Percentiles rank a stretch among this genome's conserved stretches.
Conservation (phyloP, 2,797 vertebrate genomes). For the Silurus aristotelis region DNA sequence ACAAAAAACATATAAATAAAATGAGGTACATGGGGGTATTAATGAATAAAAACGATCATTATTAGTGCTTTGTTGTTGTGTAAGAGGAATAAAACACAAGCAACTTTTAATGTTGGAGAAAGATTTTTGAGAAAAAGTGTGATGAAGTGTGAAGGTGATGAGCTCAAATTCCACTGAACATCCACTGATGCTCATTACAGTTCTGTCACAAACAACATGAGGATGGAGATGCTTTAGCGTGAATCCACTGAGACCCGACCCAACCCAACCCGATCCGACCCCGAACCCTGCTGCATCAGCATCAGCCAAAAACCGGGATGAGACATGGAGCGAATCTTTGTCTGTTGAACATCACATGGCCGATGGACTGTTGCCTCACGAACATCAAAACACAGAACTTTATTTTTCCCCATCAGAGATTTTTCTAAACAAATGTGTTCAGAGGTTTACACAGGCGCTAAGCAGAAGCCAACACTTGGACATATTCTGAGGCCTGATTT, state of each 20-base stretch:
- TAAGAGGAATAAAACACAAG: neutral
- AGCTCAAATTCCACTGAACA: neutral
- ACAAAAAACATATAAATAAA: no score
- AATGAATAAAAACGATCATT: no score
- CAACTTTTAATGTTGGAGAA: neutral
- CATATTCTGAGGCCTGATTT: conserved; percentile 4
- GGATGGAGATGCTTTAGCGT: neutral
- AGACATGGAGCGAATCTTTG: neutral
- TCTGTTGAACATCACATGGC: neutral
- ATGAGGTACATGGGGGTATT: no score
- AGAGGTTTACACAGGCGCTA: neutral
- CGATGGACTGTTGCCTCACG: neutral
- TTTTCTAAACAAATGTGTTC: conserved; percentile 10
- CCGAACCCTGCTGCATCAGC: neutral
- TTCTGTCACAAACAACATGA: neutral
- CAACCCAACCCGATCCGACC: no score
- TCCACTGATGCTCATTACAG: neutral
- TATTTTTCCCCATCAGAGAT: neutral
- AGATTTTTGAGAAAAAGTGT: neutral
- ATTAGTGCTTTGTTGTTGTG: neutral
- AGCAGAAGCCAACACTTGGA: neutral
- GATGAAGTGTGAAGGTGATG: neutral
- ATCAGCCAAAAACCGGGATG: neutral
- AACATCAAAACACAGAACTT: neutral
- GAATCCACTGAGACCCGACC: no score